Evolutionary conservation across 2,888 invertebrate species (phyloP).

Genomic region (Argyra leucocephala): DNA sequence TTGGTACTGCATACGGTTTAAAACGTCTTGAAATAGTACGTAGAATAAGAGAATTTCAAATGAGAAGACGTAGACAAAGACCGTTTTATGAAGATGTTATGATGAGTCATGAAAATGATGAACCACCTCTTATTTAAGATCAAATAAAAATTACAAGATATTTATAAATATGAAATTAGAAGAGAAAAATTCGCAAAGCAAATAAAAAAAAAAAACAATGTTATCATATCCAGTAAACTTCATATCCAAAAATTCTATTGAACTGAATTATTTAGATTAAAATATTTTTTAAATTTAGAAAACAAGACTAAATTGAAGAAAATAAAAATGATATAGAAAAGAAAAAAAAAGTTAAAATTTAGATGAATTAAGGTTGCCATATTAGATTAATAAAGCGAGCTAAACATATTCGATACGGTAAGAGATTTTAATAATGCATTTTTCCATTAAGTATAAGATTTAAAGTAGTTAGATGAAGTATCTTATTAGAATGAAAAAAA

Average conservation of each 20-base stretch:
- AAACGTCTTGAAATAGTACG: conserved; percentile 27
- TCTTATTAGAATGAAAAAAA: background rate
- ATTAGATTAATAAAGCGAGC: background rate
- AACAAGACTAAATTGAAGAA: background rate
- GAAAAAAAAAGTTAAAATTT: background rate
- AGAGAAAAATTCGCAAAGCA: too few relatives aligned
- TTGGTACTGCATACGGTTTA: conserved; percentile 24
- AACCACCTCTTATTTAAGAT: conserved; percentile 29
- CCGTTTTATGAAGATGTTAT: conserved; percentile 30
- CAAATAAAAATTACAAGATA: background rate
- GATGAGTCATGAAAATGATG: conserved; percentile 30
- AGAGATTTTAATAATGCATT: background rate
- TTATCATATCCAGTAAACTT: background rate
- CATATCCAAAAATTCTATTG: background rate
- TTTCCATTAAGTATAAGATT: background rate
- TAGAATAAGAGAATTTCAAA: conserved; percentile 25
- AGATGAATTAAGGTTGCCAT: background rate
- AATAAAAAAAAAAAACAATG: background rate
- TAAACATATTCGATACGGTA: background rate
- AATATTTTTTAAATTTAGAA: background rate
- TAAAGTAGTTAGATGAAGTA: background rate
- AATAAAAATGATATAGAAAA: background rate
- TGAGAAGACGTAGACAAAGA: conserved; percentile 26
- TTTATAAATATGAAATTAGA: too few relatives aligned
- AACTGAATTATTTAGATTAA: background rate